Base-by-base conservation (phyloP, 1,140 invertebrate species). In the Saxidomus purpurata region DNA sequence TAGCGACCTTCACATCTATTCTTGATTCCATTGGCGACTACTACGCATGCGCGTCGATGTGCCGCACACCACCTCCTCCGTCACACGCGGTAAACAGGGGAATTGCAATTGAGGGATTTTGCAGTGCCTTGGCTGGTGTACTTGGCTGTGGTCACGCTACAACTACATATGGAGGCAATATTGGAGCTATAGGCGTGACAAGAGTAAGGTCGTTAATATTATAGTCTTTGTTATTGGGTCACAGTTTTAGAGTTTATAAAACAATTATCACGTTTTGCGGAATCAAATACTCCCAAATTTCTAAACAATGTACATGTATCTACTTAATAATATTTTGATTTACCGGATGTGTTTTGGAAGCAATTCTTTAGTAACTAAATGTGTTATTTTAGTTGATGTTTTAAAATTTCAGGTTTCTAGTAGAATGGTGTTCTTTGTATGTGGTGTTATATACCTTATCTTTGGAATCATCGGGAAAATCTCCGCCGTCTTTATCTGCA, bases 401-500 rank as follows among this genome's bases (percentile, higher is more conserved):
- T n/a, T n/a, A n/a, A n/a, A n/a, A n/a, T 86, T 86, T 17, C 85
- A 98, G 97, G 97, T 98, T 71, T 98, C 98, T 0, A 98, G 98
- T 63, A 96, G 98, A 11, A 96, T 98, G 86, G 98, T 98, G 15
- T 97, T 98, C 52, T 98, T 98, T 91, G 98, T 97, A 96, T 97
- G 97, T 0, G 97, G 97, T 0, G 90, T 97, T 0, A 95, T 98
- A 17, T 98, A 98, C 98, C 96, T 98, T 0, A 94, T 98, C 6
- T 97, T 98, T 74, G 97, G 97, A 74, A 98, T 98, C 95, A 55
- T 94, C 6, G 91, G 83, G 9, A 95, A 95, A 79, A 97, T 98
- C 92, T 98, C 98, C 19, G 98, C 98, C 0, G 96, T 98, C 1
- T 98, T 98, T 93, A 98, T 98, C 79, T 97, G 98, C 77, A 98